Base-by-base conservation (phyloP, 2,797 vertebrate genomes). In the Margarornis squamiger region DNA sequence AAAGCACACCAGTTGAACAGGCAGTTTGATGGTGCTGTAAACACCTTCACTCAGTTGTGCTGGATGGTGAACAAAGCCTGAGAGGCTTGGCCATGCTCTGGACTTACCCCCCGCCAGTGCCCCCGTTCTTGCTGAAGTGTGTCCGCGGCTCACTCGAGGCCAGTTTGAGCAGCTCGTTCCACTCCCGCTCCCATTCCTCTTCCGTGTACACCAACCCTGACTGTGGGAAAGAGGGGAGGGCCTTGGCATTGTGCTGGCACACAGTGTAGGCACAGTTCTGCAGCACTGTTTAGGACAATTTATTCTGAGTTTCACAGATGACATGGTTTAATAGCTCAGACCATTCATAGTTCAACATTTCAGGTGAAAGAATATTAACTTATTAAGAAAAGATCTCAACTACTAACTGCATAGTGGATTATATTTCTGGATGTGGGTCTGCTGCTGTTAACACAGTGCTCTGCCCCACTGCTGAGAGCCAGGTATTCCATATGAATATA, bases 121-220 rank as follows among this genome's bases (percentile, higher is more conserved):
- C 99, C 90, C 99, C 98, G 18, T 98, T 99, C 97, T 99, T 99
- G 98, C 99, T 98, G 98, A 99, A 98, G 92, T 99, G 99, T 10
- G 98, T 98, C 61, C 99, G 99, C 2, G 99, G 99, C 97, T 99
- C 99, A 24, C 99, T 99, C 83, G 99, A 99, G 54, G 99, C 99
- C 98, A 99, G 97, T 97, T 99, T 99, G 59, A 99, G 98, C 96
- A 99, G 98, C 96, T 99, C 99, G 6, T 98, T 99, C 99, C 99
- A 99, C 95, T 99, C 99, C 23, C 98, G 98, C 94, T 99, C 99
- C 99, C 99, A 99, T 83, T 99, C 99, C 80, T 99, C 99, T 95
- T 99, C 99, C 0, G 99, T 99, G 96, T 99, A 99, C 95, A 99
- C 98, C 97, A 99, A 96, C 51, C 99, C 99, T 57, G 99, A 99